Conservation (phyloP, 53 echinoderm and acorn worm species). For the Stichopus horrens region DNA sequence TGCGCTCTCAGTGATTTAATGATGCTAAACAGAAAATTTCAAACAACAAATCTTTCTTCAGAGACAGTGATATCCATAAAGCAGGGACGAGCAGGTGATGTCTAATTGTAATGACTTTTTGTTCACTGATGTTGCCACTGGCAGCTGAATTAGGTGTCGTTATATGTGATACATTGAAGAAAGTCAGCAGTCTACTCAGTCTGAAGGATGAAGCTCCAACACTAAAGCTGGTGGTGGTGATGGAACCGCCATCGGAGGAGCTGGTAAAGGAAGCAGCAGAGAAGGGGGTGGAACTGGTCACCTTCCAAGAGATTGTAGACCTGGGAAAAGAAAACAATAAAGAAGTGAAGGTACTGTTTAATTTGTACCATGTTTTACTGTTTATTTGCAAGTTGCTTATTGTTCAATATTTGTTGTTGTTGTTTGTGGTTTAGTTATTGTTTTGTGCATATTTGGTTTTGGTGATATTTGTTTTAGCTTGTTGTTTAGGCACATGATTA, state of each 20-base stretch:
- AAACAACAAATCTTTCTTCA: no score
- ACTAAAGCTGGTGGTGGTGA: conserved; percentile 31
- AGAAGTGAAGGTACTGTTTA: conserved; percentile 59
- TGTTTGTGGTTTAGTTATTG: neutral
- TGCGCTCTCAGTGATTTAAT: no score
- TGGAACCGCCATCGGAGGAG: neutral
- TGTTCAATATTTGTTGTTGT: neutral
- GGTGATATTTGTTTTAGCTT: neutral
- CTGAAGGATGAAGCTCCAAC: conserved; percentile 23
- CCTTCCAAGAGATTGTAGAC: conserved; percentile 55
- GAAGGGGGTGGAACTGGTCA: conserved; percentile 39
- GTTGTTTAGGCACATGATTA: neutral
- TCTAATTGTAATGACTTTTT: no score
- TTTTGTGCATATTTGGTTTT: neutral
- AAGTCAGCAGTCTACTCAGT: conserved; percentile 6
- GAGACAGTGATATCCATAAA: no score
- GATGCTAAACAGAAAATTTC: no score
- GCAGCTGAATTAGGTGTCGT: conserved; percentile 41
- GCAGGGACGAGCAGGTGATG: no score
- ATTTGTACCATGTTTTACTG: neutral
- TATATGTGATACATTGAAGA: conserved; percentile 25
- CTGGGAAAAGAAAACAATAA: conserved; percentile 65
- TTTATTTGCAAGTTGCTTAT: neutral
- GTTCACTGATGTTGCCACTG: no score
- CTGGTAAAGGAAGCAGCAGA: conserved; percentile 13